Base-by-base conservation (phyloP, 1,140 invertebrate genomes). In the Zaprionus vittiger region DNA sequence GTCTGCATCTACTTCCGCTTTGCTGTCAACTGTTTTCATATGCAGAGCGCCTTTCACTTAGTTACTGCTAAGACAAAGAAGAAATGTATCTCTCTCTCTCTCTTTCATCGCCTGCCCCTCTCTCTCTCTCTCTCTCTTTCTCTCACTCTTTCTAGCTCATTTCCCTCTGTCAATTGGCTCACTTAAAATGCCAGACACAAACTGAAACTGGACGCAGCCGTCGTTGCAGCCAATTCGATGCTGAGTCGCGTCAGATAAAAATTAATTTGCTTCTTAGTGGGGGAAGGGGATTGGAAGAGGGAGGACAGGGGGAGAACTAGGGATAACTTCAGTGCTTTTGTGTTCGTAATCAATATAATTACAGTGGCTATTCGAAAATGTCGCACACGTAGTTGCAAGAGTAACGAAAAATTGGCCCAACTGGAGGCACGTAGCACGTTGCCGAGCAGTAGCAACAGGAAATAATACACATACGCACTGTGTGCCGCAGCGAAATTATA, bases 391-490 rank as follows among this genome's bases (percentile, higher is more conserved):
- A 86, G 60, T 44, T 24, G 64, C 54, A 59, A 41, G 65, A 64
- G 15, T n/a, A 60, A 20, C 28, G 57, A 59, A 80, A 79, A 81
- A 76, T 62, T 84, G 52, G 64, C 56, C 63, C 80, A 84, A 75
- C 66, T 76, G 67, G 63, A 55, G 55, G 81, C 84, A 89, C 84
- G 84, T 89, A 87, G 71, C 77, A 62, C 34, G 54, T 60, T 34
- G 11, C 34, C 31, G 9, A 73, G 62, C 41, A 38, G 37, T 0
- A 62, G 57, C 38, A 78, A 59, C 71, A 67, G 69, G 71, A 89
- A 89, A 84, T 90, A 90, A 90, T 81, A 90, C 81, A 90, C 85
- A 89, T 90, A 89, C 85, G 85, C 85, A 89, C 76, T 75, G 73
- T 90, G 83, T 14, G 55, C 63, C 61, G 54, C 44, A 49, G 38